Conservation (phyloP, 1,140 invertebrate species). For the Mya arenaria region DNA sequence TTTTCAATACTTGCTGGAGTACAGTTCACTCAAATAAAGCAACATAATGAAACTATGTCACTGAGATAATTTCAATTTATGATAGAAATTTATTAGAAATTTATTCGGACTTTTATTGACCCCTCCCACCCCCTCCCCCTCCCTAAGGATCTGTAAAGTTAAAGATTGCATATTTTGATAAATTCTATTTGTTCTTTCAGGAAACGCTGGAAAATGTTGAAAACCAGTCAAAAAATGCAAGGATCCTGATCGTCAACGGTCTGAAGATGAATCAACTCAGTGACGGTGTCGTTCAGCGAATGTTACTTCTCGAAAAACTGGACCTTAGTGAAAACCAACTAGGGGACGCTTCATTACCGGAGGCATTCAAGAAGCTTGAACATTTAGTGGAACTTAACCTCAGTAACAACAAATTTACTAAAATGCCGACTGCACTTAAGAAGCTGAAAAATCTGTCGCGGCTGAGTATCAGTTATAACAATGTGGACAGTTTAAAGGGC, state of each 20-base stretch:
- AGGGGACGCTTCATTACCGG: slow-evolving; percentile 69
- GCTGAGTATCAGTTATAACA: slow-evolving; percentile 73
- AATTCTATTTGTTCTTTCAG: slow-evolving; percentile 35
- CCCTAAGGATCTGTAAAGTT: no score
- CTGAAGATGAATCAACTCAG: slow-evolving; percentile 67
- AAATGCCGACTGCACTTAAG: slow-evolving; percentile 66
- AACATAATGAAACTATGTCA: no score
- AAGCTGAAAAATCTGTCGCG: slow-evolving; percentile 70
- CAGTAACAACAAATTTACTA: slow-evolving; percentile 72
- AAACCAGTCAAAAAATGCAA: slow-evolving; percentile 62
- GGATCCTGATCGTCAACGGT: slow-evolving; percentile 64
- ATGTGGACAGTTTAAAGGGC: slow-evolving; percentile 69
- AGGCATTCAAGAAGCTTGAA: slow-evolving; percentile 69
- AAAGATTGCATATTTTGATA: no score
- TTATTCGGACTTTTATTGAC: no score
- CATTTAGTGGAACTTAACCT: slow-evolving; percentile 73
- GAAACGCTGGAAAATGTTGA: slow-evolving; percentile 74
- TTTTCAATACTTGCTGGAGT: no score
- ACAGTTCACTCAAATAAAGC: no score
- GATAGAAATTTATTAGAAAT: no score
- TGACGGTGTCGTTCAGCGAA: slow-evolving; percentile 63
- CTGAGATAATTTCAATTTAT: no score
- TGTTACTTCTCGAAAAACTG: slow-evolving; percentile 72
- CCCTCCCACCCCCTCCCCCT: no score
- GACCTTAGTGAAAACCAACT: slow-evolving; percentile 75